Conservation (phyloP, 2,888 invertebrate genomes). For the Platynereis dumerilii region DNA sequence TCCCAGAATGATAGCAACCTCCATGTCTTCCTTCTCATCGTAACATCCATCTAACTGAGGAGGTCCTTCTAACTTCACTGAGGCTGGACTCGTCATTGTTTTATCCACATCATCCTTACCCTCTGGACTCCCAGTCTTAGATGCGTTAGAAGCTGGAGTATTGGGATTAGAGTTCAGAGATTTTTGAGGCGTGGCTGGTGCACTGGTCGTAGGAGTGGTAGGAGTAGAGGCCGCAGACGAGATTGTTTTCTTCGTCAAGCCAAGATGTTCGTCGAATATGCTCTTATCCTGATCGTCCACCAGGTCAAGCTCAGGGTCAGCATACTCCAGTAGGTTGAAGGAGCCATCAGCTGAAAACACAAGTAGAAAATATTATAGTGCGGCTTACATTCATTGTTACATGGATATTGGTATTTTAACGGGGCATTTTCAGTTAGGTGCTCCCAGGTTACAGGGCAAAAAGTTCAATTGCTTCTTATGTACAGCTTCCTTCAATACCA, state of each 20-base stretch:
- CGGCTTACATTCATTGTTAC: no score
- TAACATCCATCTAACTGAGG: conserved; percentile 10
- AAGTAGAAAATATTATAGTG: no score
- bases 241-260: conserved; percentile 56
- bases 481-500: no score
- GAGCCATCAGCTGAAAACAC: conserved; percentile 70
- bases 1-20: background rate
- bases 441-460: no score
- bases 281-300: conserved; percentile 75
- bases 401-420: no score
- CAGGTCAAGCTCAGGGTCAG: conserved; percentile 86
- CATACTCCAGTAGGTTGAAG: conserved; percentile 94
- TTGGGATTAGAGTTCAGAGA: no score
- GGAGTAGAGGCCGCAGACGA: background rate
- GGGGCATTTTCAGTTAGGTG: no score
- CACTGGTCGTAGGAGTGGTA: background rate
- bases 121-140: no score
- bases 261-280: conserved; percentile 81
- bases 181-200: no score
- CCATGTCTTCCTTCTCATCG: background rate
- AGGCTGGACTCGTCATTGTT: background rate
- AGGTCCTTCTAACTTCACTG: background rate
- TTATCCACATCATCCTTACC: background rate
- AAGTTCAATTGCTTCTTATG: no score
- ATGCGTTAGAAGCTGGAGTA: no score